phyloP scores from a whole-genome alignment of 1,140 invertebrate genomes.

The Lithobius niger region DNA sequence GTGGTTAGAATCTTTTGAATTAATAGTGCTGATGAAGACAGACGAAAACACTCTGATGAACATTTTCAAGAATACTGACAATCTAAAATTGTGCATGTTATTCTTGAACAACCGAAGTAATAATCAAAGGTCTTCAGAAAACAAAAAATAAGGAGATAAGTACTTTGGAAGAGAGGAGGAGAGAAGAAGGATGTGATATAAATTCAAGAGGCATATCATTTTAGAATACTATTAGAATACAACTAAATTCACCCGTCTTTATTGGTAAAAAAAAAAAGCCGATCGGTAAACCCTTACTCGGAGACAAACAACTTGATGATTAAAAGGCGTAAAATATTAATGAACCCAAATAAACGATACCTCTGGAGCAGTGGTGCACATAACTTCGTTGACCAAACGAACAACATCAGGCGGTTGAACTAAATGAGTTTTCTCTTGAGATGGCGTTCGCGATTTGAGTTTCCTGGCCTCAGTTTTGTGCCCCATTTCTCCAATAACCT shows the following conservation, averaged over 20 bases:
- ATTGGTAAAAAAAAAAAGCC: neutral
- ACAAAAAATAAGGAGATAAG: too few relatives aligned
- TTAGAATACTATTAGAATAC: too few relatives aligned
- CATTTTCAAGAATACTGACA: too few relatives aligned
- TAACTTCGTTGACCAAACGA: neutral
- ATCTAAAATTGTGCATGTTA: too few relatives aligned
- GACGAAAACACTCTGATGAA: too few relatives aligned
- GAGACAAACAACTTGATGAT: neutral
- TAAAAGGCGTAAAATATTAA: neutral
- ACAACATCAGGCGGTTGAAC: neutral
- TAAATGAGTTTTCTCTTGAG: conserved; percentile 1
- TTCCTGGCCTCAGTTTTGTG: neutral
- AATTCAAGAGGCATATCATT: too few relatives aligned
- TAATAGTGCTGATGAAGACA: too few relatives aligned
- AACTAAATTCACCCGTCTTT: neutral
- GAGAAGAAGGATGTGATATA: too few relatives aligned
- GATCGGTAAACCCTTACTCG: neutral
- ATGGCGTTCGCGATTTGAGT: neutral
- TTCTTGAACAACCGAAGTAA: too few relatives aligned
- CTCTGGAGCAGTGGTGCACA: neutral
- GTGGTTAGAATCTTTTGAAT: too few relatives aligned
- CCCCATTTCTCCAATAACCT: neutral
- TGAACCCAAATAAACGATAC: neutral
- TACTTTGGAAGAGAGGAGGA: too few relatives aligned
- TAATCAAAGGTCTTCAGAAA: too few relatives aligned